Base-by-base conservation (phyloP, 2,113 vertebrate species). In the Lonchura striata region DNA sequence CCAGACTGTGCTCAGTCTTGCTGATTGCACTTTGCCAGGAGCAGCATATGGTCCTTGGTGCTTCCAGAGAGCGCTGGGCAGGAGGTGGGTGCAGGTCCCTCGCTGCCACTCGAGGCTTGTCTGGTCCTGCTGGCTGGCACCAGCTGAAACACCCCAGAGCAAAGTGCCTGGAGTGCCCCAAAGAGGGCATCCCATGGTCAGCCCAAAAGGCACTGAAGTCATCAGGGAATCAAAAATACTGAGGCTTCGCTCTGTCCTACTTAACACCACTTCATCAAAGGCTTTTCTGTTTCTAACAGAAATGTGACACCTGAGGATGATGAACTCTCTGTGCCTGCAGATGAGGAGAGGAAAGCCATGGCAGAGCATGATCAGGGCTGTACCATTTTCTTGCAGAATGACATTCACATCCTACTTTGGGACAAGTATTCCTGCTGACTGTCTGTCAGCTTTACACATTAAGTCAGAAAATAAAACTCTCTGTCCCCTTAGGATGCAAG, bases 21-120 rank as follows among this genome's bases (percentile, higher is more conserved):
- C 64, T 93, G 79, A 37, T 50, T 88, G 50, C 54, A 47, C 84
- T 74, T 96, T 96, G 93, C 93, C 90, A 93, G 64, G 76, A 78
- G 12, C 56, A 91, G 4, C 93, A 94, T 90, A 97, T 91, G 94
- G 95, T 85, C 63, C 59, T 22, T 15, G 28, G 69, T 75, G 39
- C 77, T 80, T 79, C 25, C 77, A 86, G 89, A 82, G 69, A 64
- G 77, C 18, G 3, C 5, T 59, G 84, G 60, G 50, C 54, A 63
- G 82, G 86, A 95, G 89, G 22, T 27, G 71, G 39, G 63, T 92
- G 79, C 41, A 37, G 47, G 64, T 68, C 47, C 33, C 82, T 52
- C 35, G 4, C 66, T 33, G 63, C 0, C 15, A 25, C 72, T 47
- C 7, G 19, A 50, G 78, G 19, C 76, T 86, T 70, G 54, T 49